phyloP scores from a whole-genome alignment of 1,140 invertebrate species.

The Caenorhabditis inopinata region DNA sequence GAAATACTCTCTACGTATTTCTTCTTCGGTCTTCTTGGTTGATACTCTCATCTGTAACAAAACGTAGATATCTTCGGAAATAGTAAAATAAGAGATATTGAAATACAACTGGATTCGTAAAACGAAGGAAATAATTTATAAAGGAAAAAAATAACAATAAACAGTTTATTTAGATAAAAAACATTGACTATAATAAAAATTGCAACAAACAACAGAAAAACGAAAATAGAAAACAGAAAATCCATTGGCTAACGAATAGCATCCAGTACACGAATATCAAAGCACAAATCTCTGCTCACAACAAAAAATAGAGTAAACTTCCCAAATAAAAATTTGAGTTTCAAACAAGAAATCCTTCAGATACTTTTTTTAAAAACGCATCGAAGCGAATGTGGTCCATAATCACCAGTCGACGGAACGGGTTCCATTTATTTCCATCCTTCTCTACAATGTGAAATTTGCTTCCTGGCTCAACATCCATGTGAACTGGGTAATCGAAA shows the following conservation, averaged over 20 bases:
- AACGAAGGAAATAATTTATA: background rate
- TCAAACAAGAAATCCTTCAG: background rate
- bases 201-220: background rate
- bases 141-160: background rate
- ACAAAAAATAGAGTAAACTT: no score
- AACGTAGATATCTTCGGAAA: background rate
- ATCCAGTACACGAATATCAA: no score
- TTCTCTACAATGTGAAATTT: conserved; percentile 42
- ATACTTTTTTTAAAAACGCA: conserved; percentile 7
- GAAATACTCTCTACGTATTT: background rate
- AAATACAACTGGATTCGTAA: background rate
- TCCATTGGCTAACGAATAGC: no score
- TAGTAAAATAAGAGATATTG: no score
- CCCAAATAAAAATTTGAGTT: no score
- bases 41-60: background rate
- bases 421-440: conserved; percentile 33
- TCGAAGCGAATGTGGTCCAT: conserved; percentile 26
- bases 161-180: no score
- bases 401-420: conserved; percentile 33
- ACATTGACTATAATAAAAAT: no score
- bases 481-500: conserved; percentile 43
- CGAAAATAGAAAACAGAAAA: background rate
- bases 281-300: no score
- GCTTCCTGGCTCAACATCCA: conserved; percentile 39
- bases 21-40: background rate